Evolutionary conservation across 2,113 vertebrate genomes (phyloP), one percentile per base, ranked within the genome.

Genomic region (Oceanodroma tethys): DNA sequence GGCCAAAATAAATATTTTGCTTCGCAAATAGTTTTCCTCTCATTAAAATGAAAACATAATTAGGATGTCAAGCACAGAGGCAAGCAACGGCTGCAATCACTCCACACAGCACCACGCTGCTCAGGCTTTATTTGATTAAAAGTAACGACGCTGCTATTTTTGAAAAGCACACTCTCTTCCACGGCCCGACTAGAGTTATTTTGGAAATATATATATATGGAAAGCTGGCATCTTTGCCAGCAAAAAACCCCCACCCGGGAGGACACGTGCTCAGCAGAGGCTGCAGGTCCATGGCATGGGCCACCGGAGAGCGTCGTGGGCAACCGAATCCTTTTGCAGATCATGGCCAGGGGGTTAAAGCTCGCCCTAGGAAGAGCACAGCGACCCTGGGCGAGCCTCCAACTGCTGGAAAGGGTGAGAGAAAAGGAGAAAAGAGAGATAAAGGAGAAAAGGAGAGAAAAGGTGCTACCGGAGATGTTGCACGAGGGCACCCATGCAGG

Each of bases 181-280:
- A 29, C 1, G 0, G 74, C 65, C 52, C 13, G 0, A 26, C 13
- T 0, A 0, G 55, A 72, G 47, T 38, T 92, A 76, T 91, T 95
- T 68, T 80, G 80, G 91, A 90, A 88, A 71, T 11, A 16, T 0
- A 19, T 0, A 19, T n/a, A 53, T 53, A 71, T 7, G 36, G 78
- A 91, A 93, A 85, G 48, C 60, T 71, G 88, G 78, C 38, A 19
- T 58, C 55, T 53, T 45, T 67, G 75, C 60, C 72, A 62, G 56
- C 6, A 67, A 59, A 76, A 74, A 29, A 55, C 42, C n/a, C 38
- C 66, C 58, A 55, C 20, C 16, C 6, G 0, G 45, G 20, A 73
- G 9, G 36, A n/a, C 10, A 21, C 0, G 3, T 0, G 0, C 26
- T 60, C 23, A 40, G 56, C 0, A 0, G 19, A 59, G 29, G 40